Conservation (phyloP, 1,140 invertebrate genomes). For the Halyomorpha halys region DNA sequence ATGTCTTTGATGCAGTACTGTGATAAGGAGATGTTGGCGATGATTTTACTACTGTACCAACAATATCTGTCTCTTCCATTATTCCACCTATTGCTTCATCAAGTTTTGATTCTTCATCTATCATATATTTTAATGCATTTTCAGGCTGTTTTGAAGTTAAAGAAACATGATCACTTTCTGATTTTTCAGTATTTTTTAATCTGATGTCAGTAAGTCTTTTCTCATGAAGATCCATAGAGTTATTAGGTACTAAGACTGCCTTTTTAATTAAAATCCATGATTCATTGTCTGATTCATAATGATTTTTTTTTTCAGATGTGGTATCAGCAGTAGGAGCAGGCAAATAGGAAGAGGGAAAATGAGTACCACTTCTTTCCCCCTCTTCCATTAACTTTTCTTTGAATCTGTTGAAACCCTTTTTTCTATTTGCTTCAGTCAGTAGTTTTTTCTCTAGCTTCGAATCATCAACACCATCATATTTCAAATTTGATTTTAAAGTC, state of each 20-base stretch:
- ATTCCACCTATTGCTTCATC: too few relatives aligned
- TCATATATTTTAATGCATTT: too few relatives aligned
- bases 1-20: slow-evolving; percentile 34
- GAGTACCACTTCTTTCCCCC: background rate
- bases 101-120: too few relatives aligned
- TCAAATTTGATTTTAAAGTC: background rate
- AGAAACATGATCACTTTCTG: too few relatives aligned
- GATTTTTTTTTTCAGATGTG: slow-evolving; percentile 1
- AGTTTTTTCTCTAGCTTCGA: background rate
- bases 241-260: slow-evolving; percentile 10
- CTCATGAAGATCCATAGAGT: background rate
- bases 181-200: background rate
- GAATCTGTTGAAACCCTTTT: background rate
- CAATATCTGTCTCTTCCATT: too few relatives aligned
- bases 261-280: slow-evolving; percentile 23
- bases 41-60: too few relatives aligned
- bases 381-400: background rate
- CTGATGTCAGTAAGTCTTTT: background rate
- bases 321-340: background rate
- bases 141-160: too few relatives aligned
- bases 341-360: background rate
- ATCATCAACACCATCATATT: background rate
- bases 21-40: slow-evolving; percentile 4
- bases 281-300: slow-evolving; percentile 5
- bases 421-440: background rate